These are phyloP conservation scores for Creontiades dilutus DNA, from an alignment of 2,888 invertebrate species.

Conservation along the genomic window DNA sequence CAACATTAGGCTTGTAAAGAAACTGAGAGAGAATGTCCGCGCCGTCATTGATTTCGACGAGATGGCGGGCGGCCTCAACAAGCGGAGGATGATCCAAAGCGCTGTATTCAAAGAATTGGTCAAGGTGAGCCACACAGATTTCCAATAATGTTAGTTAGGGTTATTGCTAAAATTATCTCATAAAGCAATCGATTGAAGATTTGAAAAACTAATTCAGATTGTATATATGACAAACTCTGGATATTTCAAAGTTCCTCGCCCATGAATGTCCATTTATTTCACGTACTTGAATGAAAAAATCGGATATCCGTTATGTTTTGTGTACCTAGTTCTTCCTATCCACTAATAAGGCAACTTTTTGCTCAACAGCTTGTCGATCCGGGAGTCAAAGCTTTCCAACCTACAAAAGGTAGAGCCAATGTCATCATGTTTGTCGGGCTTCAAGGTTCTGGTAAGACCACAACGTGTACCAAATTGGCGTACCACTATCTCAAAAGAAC, in stretches of 20 bases:
- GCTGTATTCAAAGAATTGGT: conserved; percentile 99
- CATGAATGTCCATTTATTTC: too few relatives aligned
- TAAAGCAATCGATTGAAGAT: too few relatives aligned
- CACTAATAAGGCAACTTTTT: background rate
- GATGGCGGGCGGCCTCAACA: conserved; percentile 99
- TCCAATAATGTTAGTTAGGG: too few relatives aligned
- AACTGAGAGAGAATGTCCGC: conserved; percentile 97
- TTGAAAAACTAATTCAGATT: too few relatives aligned
- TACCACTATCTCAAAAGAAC: conserved; percentile 99
- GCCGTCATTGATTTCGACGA: conserved; percentile 99
- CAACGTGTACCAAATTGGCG: conserved; percentile 99
- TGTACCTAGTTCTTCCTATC: background rate
- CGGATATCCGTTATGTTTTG: too few relatives aligned
- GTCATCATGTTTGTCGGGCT: conserved; percentile 99
- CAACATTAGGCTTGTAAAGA: conserved; percentile 94
- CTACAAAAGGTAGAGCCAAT: conserved; percentile 95
- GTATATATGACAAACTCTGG: too few relatives aligned
- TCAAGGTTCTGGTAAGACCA: conserved; percentile 99
- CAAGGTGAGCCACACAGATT: conserved; percentile 83
- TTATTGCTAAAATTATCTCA: too few relatives aligned
- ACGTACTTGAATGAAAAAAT: too few relatives aligned
- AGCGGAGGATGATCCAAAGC: conserved; percentile 98
- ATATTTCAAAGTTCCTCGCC: too few relatives aligned
- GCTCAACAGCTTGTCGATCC: conserved; percentile 92
- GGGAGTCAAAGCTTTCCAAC: conserved; percentile 97